Evolutionary conservation across 1,140 invertebrate species (phyloP).

Genomic region (Pararge aegeria): DNA sequence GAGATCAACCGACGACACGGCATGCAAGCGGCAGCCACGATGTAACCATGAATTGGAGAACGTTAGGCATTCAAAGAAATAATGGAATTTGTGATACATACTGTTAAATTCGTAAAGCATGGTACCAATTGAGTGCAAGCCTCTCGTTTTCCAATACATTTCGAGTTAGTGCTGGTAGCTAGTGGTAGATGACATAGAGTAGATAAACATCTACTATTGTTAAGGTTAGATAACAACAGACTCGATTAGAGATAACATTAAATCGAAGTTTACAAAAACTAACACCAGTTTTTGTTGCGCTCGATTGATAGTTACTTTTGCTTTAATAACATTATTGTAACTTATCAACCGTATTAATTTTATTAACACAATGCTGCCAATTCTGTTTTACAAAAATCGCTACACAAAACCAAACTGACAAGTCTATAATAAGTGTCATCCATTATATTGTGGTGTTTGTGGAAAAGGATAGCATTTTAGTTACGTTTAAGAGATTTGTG

Average conservation of each 20-base stretch:
- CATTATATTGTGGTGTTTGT: no score
- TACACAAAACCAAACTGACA: no score
- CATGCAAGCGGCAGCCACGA: constrained; percentile 3
- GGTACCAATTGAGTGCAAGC: neutral
- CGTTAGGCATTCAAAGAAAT: neutral
- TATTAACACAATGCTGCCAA: no score
- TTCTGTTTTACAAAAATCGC: no score
- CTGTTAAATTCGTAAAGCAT: neutral
- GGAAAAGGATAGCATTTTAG: no score
- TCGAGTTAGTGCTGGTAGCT: constrained; percentile 27
- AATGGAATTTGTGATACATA: neutral
- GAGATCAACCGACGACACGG: constrained; percentile 30
- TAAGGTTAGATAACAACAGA: neutral
- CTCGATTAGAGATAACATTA: constrained; percentile 1
- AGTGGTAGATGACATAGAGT: constrained; percentile 34
- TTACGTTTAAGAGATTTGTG: no score
- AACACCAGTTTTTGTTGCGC: neutral
- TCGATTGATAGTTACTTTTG: neutral
- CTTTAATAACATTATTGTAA: no score
- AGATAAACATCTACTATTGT: constrained; percentile 30
- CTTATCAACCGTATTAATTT: no score
- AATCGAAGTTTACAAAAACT: neutral
- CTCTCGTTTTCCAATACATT: constrained; percentile 22
- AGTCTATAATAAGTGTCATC: no score
- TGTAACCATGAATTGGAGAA: constrained; percentile 2